phyloP scores from a whole-genome alignment of 2,797 vertebrate species.

The Acrocephalus scirpaceus region DNA sequence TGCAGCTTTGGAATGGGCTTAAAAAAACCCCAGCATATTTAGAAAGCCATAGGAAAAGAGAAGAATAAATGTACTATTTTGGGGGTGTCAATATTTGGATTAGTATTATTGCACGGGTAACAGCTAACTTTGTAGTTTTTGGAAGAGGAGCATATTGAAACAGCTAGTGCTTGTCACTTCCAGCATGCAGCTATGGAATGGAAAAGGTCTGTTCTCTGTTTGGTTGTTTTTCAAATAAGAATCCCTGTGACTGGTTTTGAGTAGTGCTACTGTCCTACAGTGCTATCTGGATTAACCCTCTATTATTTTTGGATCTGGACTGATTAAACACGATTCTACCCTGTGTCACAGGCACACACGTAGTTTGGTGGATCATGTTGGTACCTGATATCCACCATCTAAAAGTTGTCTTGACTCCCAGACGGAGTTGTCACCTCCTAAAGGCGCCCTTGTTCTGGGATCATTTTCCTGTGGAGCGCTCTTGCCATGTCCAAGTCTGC shows the following conservation, averaged over 20 bases:
- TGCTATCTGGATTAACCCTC: not conserved
- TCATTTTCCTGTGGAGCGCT: not conserved
- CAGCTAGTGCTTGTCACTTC: not conserved
- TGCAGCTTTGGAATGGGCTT: not conserved
- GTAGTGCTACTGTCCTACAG: conserved; percentile 9
- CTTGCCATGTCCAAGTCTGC: not conserved
- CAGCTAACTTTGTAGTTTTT: not conserved
- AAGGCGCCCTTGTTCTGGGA: not conserved
- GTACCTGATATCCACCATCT: not conserved
- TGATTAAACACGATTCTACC: not conserved
- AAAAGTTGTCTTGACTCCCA: not conserved
- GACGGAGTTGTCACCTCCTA: conserved; percentile 2
- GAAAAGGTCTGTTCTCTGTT: conserved; percentile 9
- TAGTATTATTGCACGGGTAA: not conserved
- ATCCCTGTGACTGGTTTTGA: not conserved
- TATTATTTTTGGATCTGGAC: not conserved
- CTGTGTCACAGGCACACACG: not conserved
- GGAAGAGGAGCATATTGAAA: not conserved
- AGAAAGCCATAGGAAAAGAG: not conserved
- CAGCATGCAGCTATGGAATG: not conserved
- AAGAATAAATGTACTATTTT: not conserved
- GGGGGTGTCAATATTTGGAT: not conserved
- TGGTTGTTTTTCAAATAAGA: not conserved
- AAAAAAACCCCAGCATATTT: not conserved
- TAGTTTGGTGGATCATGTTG: not conserved